Evolutionary conservation across 2,113 vertebrate species (phyloP).

Genomic region (Numenius arquata): DNA sequence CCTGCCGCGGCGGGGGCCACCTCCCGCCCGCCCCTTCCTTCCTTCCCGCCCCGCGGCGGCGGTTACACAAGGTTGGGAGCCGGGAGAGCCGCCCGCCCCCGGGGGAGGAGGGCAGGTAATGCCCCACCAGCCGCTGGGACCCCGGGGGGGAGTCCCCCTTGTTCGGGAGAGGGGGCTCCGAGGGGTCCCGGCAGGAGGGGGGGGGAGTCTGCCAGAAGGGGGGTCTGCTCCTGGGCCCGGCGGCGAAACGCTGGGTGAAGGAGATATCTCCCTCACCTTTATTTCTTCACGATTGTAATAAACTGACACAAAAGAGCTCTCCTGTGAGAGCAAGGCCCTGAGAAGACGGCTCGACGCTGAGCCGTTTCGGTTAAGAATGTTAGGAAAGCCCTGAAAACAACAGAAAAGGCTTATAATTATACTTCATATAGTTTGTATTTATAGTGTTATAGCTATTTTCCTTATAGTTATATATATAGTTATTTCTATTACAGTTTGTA

Average conservation of each 20-base stretch:
- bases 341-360: accelerated
- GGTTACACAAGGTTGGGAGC: background rate
- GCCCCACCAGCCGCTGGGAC: accelerated
- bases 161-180: too few relatives aligned
- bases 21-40: background rate
- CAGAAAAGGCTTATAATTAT: background rate
- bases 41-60: background rate
- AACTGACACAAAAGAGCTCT: background rate
- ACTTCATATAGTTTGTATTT: background rate
- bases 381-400: background rate
- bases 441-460: too few relatives aligned
- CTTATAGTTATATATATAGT: too few relatives aligned
- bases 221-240: too few relatives aligned
- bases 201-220: background rate
- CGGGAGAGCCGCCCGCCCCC: accelerated
- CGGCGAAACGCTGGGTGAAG: accelerated
- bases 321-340: background rate
- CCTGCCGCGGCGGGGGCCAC: background rate
- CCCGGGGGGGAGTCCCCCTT: accelerated
- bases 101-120: accelerated
- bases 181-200: background rate
- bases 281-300: background rate
- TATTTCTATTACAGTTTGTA: too few relatives aligned
- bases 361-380: background rate
- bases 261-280: background rate